These are phyloP conservation scores for Serranus cabrilla DNA, from an alignment of 2,797 vertebrate species.

Conservation along the genomic window DNA sequence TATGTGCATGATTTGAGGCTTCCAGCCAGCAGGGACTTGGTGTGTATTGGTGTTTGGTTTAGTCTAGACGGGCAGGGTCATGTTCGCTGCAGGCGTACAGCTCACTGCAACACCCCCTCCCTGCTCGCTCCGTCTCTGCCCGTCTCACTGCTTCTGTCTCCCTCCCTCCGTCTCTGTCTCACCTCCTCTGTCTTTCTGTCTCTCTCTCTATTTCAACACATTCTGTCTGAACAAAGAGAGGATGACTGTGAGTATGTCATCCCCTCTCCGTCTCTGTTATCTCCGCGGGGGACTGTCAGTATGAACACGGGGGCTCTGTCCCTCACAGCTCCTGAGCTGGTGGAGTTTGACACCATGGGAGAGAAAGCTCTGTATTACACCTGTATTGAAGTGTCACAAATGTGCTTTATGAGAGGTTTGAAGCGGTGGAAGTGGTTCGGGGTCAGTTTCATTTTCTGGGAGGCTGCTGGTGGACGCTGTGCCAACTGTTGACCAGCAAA, in stretches of 20 bases:
- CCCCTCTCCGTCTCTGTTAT: conserved; percentile 5
- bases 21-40: conserved; percentile 27
- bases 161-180: conserved; percentile 24
- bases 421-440: neutral
- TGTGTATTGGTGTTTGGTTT: conserved; percentile 53
- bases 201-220: conserved; percentile 4
- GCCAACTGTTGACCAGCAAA: neutral
- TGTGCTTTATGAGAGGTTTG: neutral
- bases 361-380: conserved; percentile 10
- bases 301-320: conserved; percentile 1
- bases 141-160: conserved; percentile 6
- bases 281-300: neutral
- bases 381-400: neutral
- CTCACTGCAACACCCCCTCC: conserved; percentile 23
- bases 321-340: conserved; percentile 11
- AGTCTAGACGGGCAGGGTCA: conserved; percentile 60
- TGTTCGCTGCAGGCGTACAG: conserved; percentile 55
- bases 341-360: conserved; percentile 13
- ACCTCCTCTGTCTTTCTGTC: neutral
- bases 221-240: conserved; percentile 23
- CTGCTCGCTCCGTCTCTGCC: conserved; percentile 10
- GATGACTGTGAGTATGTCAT: conserved; percentile 28
- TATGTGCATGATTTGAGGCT: conserved; percentile 47
- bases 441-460: neutral
- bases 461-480: neutral